Evolutionary conservation across 2,888 invertebrate genomes (phyloP), one percentile per base, ranked within the genome.

Genomic region (Pristionchus japonicus): DNA sequence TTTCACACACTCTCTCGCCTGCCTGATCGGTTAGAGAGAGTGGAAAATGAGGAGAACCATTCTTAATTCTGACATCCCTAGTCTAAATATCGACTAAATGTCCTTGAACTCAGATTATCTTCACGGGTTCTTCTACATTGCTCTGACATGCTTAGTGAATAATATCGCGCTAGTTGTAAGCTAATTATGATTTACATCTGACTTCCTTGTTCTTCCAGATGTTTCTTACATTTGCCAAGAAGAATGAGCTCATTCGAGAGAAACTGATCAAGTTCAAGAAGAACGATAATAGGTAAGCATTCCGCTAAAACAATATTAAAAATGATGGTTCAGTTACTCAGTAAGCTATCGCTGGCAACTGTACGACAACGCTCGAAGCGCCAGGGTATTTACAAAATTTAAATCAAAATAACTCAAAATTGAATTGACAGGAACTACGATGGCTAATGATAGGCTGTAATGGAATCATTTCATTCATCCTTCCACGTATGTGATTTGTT

Each of bases 311-410:
- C 31, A 31, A 31, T 67, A 11, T 37, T 20, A 15, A 11, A 27
- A 27, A 1, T 77, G 11, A 15, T 15, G 27, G 43, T 77, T 77
- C 74, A 77, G 77, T 27, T 77, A 77, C 43, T 77, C 77, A n/a
- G 77, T 77, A 1, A 77, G 77, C 77, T 47, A 77, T 17, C 77
- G 77, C 15, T 77, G 77, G 77, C 77, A 77, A 9, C 47, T 77
- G 0, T 47, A 77, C 2, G 77, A 77, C 27, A 77, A 77, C n/a
- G n/a, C 77, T 0, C 40, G 77, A 47, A 77, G 43, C 17, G 77
- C 77, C 3, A 77, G 20, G n/a, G 77, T 77, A 70, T 70, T 37
- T 23, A 37, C 3, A 9, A 57, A 57, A 37, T 37, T 70, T n/a
- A 31, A 64, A 4, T 77, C 13, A 7, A 37, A 34, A 67, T 15